phyloP scores from a whole-genome alignment of 2,113 vertebrate species.

The Porphyrio hochstetteri region DNA sequence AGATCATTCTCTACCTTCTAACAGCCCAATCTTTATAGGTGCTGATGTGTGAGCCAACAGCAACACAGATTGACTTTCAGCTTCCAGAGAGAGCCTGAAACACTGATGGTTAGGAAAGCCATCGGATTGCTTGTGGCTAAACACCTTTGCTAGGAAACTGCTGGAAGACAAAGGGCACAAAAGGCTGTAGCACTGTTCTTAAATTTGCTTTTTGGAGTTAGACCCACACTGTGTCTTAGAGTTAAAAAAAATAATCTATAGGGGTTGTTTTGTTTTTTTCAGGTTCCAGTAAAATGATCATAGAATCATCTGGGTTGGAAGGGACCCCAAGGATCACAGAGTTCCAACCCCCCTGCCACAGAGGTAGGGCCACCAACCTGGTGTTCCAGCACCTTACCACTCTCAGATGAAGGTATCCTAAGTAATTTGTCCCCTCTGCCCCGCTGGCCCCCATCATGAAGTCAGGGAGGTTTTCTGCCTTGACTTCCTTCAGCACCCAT shows the following conservation, averaged over 20 bases:
- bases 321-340: no score
- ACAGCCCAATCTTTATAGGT: background rate
- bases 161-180: background rate
- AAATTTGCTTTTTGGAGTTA: background rate
- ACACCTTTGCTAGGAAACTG: background rate
- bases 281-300: background rate
- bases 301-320: no score
- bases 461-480: background rate
- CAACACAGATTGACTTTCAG: background rate
- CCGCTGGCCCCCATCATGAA: background rate
- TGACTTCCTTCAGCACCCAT: background rate
- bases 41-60: background rate
- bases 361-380: no score
- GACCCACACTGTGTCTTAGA: background rate
- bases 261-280: background rate
- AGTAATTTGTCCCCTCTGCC: background rate
- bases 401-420: background rate
- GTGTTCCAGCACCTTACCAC: no score
- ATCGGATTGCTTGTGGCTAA: accelerated
- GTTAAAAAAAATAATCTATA: background rate
- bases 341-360: no score
- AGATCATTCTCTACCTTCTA: background rate
- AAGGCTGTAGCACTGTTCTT: background rate
- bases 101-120: background rate
- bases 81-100: background rate